These are phyloP conservation scores for Drosophila pegasa DNA, from an alignment of 2,888 invertebrate species.

Conservation along the genomic window DNA sequence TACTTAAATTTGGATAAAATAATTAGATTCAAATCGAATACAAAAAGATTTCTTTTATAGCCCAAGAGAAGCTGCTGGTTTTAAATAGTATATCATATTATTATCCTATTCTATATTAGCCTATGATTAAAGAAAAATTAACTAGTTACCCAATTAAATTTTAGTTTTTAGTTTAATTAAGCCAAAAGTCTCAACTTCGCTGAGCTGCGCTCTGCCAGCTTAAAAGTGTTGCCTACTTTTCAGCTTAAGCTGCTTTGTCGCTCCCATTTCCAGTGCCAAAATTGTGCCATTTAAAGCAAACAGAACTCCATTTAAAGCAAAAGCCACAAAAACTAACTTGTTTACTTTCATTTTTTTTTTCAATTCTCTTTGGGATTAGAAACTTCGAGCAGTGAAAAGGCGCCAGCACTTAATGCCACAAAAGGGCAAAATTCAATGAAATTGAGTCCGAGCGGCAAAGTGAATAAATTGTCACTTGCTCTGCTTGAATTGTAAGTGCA, in stretches of 20 bases:
- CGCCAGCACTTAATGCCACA: slow-evolving; percentile 50
- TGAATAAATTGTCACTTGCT: slow-evolving; percentile 78
- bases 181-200: not conserved
- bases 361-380: slow-evolving; percentile 2
- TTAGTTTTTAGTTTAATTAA: not conserved
- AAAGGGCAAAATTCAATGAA: slow-evolving; percentile 56
- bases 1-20: no score
- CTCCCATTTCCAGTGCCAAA: no score
- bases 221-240: slow-evolving; percentile 3
- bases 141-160: not conserved
- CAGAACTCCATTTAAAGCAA: slow-evolving; percentile 1
- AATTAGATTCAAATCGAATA: no score
- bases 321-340: not conserved
- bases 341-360: not conserved
- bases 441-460: slow-evolving; percentile 62
- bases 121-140: no score
- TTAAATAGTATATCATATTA: not conserved
- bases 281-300: not conserved
- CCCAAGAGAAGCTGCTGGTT: no score
- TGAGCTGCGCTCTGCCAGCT: not conserved
- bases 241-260: not conserved
- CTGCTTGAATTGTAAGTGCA: slow-evolving; percentile 72
- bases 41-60: no score
- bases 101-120: no score
- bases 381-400: slow-evolving; percentile 36